Evolutionary conservation across 2,888 invertebrate genomes (phyloP), one percentile per base, ranked within the genome.

Genomic region (Gisinianus flammeolus): DNA sequence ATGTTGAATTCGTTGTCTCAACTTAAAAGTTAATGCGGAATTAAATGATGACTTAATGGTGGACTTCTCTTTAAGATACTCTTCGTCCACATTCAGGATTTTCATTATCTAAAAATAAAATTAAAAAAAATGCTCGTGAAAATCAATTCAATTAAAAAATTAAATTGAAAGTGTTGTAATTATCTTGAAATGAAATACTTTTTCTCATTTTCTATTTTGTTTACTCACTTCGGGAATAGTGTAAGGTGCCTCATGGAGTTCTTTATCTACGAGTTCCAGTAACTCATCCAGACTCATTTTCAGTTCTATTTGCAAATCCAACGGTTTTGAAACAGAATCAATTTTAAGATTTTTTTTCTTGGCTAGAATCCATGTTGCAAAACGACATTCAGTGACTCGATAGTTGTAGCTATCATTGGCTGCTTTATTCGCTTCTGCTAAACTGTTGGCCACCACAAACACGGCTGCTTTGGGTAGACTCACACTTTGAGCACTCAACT

Each of bases 361-460:
- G 10, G 93, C 93, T 80, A 94, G 88, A 70, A 94, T 88, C 91
- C 94, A 91, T 80, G 93, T 93, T n/a, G 95, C 96, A 30, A 98
- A 87, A 75, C 96, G 91, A 86, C 98, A 98, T 88, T 99, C 98
- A 54, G 94, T 93, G 0, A 99, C 99, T 75, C 99, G 89, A 82
- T 92, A 91, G 88, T 99, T 99, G 87, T 91, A 99, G 8, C 87
- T 87, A 54, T 91, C 91, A 0, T 95, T 94, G 19, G 97, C 95
- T 12, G 98, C 98, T 89, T 99, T 99, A 87, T 98, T 97, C 82
- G 94, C 91, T 87, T 93, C 92, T 0, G 92, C 92, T 81, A 94
- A 88, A 86, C 96, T 95, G 87, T 99, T 96, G 56, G 96, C 94
- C 77, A 99, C 94, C 1, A 98, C 95, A 88, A 99, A 98, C 44